Conservation (phyloP, 2,113 vertebrate genomes). For the Scortum barcoo region DNA sequence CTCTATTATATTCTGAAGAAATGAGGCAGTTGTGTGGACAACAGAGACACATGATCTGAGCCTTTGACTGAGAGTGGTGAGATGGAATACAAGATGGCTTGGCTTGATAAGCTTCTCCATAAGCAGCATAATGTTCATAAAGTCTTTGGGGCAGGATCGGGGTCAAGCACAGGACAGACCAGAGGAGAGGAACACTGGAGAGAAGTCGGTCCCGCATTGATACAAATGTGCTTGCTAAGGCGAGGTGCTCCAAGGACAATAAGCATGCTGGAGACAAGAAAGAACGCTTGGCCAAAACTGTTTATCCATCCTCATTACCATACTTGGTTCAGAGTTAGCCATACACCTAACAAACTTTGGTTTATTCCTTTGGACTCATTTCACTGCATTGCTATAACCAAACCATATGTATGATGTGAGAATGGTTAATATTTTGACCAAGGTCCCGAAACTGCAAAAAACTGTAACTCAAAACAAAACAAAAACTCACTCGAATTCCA, state of each 20-base stretch:
- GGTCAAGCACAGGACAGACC: conserved; percentile 9
- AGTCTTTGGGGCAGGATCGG: neutral
- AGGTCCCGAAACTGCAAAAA: conserved; percentile 24
- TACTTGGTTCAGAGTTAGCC: conserved; percentile 15
- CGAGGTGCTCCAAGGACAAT: conserved; percentile 46
- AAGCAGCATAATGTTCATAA: conserved; percentile 44
- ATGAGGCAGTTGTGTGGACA: conserved; percentile 65
- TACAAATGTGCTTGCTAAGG: conserved; percentile 53
- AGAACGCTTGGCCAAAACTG: conserved; percentile 11
- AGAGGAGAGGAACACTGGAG: conserved; percentile 29
- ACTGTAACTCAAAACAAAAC: conserved; percentile 29
- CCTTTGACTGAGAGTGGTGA: conserved; percentile 20
- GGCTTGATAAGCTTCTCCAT: conserved; percentile 55
- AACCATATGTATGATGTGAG: conserved; percentile 1
- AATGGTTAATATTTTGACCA: conserved; percentile 24
- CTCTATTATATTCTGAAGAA: conserved; percentile 66
- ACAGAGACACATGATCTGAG: conserved; percentile 48
- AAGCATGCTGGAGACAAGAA: conserved; percentile 49
- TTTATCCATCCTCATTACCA: conserved; percentile 23
- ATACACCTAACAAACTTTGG: conserved; percentile 32
- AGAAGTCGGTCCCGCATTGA: conserved; percentile 38
- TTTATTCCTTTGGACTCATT: neutral
- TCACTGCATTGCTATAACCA: neutral
- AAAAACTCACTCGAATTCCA: conserved; percentile 25
- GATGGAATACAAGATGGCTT: conserved; percentile 40